These are phyloP conservation scores for Glyptemys insculpta DNA, from an alignment of 2,797 vertebrate species.

Conservation along the genomic window DNA sequence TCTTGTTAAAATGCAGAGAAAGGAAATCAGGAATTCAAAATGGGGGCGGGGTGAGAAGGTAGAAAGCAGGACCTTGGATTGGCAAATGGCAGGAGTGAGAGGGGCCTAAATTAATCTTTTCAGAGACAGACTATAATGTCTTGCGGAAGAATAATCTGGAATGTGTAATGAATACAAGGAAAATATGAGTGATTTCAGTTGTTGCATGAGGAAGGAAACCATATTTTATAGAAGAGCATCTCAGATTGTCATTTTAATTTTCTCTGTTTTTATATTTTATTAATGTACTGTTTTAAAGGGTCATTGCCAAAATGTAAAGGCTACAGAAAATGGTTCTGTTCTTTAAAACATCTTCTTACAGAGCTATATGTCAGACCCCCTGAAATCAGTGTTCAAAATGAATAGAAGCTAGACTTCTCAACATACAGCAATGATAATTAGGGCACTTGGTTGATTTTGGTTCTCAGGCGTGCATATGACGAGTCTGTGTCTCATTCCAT, in stretches of 20 bases:
- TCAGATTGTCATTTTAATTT: not conserved
- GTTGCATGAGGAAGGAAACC: not conserved
- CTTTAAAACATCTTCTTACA: conserved; percentile 13
- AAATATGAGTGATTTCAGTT: not conserved
- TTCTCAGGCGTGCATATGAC: not conserved
- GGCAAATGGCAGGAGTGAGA: not conserved
- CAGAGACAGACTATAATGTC: not conserved
- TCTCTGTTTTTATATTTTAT: not conserved
- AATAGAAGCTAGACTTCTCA: conserved; percentile 23
- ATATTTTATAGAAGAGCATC: not conserved
- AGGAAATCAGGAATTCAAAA: not conserved
- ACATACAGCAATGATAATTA: not conserved
- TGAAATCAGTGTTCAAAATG: not conserved
- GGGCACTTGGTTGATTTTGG: not conserved
- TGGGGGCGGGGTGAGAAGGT: not conserved
- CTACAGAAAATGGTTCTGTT: conserved; percentile 14
- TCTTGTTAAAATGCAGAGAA: conserved; percentile 2
- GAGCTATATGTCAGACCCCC: not conserved
- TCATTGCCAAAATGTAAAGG: not conserved
- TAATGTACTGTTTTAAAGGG: not conserved
- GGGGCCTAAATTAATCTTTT: not conserved
- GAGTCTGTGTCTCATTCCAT: not conserved
- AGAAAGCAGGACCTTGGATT: not conserved
- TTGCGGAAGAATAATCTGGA: not conserved
- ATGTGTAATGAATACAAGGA: not conserved